Conservation (phyloP, 2,797 vertebrate species). For the Gymnothorax reevesii region DNA sequence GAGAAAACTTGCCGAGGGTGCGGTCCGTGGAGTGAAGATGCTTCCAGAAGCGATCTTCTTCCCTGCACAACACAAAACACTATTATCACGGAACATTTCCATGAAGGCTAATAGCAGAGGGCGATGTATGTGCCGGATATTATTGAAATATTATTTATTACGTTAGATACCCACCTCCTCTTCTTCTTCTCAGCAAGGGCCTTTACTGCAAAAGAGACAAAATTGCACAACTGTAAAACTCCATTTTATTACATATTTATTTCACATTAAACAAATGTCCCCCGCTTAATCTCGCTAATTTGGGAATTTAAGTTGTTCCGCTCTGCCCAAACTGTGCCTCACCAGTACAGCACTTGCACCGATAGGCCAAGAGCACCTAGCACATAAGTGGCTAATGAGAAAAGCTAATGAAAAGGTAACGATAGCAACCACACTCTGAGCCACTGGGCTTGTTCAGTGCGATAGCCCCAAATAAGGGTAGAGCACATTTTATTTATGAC, state of each 20-base stretch:
- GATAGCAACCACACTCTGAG: neutral
- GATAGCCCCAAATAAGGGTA: too few species aligned
- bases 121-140: neutral
- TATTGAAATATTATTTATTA: neutral
- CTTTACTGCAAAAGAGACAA: slow-evolving; percentile 52
- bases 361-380: neutral
- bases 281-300: neutral
- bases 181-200: slow-evolving; percentile 52
- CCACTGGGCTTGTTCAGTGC: neutral
- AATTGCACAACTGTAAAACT: neutral
- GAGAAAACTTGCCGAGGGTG: slow-evolving; percentile 54
- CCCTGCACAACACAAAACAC: slow-evolving; percentile 45
- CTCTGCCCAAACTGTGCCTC: too few species aligned
- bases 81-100: neutral
- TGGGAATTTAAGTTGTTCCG: neutral
- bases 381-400: neutral
- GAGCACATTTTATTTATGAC: too few species aligned
- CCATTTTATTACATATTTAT: neutral
- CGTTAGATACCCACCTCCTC: slow-evolving; percentile 59
- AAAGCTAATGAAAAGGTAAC: neutral
- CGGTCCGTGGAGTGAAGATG: slow-evolving; percentile 54
- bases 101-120: neutral
- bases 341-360: neutral
- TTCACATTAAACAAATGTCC: neutral
- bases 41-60: slow-evolving; percentile 62